Percentiles rank a stretch among this genome's conserved stretches.
These are phyloP conservation scores for Acromyrmex echinatior DNA, from an alignment of 1,140 invertebrate species.

Conservation along the genomic window DNA sequence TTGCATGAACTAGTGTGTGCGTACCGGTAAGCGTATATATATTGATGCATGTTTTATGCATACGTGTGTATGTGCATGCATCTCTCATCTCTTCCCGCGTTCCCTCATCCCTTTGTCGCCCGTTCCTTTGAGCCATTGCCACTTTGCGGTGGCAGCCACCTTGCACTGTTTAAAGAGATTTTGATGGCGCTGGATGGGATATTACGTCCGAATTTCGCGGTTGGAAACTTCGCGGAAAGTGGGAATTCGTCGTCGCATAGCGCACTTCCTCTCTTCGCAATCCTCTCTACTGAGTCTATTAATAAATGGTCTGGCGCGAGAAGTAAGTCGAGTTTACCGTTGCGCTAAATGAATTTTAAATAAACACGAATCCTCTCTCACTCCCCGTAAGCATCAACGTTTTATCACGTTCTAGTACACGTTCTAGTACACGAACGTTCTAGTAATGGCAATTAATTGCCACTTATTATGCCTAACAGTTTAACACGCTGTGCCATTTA, in stretches of 20 bases:
- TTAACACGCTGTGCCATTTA: background rate
- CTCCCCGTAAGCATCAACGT: background rate
- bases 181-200: conserved; percentile 53
- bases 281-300: conserved; percentile 34
- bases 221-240: conserved; percentile 61
- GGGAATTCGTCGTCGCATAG: conserved; percentile 27
- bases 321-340: conserved; percentile 37
- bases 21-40: background rate
- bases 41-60: conserved; percentile 16
- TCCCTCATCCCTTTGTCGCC: conserved; percentile 25
- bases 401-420: conserved; percentile 2
- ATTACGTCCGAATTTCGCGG: conserved; percentile 68
- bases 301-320: conserved; percentile 28
- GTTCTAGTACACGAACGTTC: background rate
- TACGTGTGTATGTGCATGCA: background rate
- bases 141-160: conserved; percentile 60
- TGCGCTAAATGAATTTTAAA: conserved; percentile 47
- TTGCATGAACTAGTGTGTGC: background rate
- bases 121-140: conserved; percentile 54
- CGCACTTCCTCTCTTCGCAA: conserved; percentile 20
- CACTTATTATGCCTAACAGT: background rate
- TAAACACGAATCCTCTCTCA: conserved; percentile 10
- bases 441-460: conserved; percentile 16
- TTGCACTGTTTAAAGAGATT: conserved; percentile 71
- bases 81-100: conserved; percentile 1